Conservation (phyloP, 1,140 invertebrate species). For the Drosophila parvula region DNA sequence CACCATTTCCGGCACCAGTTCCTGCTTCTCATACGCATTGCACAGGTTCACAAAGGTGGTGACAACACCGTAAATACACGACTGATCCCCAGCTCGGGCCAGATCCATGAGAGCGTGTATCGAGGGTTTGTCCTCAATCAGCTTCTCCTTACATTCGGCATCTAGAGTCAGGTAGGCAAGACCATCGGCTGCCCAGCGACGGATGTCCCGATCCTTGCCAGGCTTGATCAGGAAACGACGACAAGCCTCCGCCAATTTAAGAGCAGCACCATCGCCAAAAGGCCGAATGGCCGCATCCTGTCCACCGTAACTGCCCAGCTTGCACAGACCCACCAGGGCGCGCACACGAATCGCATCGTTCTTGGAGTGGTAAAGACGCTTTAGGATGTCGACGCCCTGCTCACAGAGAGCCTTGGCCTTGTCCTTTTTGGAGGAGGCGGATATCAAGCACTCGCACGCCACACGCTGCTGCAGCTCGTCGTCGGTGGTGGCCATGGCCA, state of each 20-base stretch:
- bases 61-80: constrained; percentile 95
- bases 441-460: constrained; percentile 97
- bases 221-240: constrained; percentile 94
- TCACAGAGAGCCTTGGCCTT: constrained; percentile 96
- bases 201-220: constrained; percentile 93
- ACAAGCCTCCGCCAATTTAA: constrained; percentile 97
- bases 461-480: constrained; percentile 95
- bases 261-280: constrained; percentile 97
- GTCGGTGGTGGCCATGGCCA: constrained; percentile 97
- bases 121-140: constrained; percentile 93
- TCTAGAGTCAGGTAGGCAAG: constrained; percentile 98
- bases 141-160: constrained; percentile 98
- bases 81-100: constrained; percentile 93
- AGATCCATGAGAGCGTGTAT: constrained; percentile 95
- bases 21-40: constrained; percentile 99
- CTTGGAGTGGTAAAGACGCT: constrained; percentile 95
- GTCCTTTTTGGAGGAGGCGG: constrained; percentile 98
- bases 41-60: constrained; percentile 98
- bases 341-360: constrained; percentile 95
- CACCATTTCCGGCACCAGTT: constrained; percentile 97
- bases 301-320: constrained; percentile 98
- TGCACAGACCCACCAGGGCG: constrained; percentile 97
- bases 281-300: constrained; percentile 96
- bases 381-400: constrained; percentile 97
- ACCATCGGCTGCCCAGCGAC: constrained; percentile 98